Evolutionary conservation across 2,797 vertebrate species (phyloP), one percentile per base, ranked within the genome.

Genomic region (Geotrypetes seraphini): DNA sequence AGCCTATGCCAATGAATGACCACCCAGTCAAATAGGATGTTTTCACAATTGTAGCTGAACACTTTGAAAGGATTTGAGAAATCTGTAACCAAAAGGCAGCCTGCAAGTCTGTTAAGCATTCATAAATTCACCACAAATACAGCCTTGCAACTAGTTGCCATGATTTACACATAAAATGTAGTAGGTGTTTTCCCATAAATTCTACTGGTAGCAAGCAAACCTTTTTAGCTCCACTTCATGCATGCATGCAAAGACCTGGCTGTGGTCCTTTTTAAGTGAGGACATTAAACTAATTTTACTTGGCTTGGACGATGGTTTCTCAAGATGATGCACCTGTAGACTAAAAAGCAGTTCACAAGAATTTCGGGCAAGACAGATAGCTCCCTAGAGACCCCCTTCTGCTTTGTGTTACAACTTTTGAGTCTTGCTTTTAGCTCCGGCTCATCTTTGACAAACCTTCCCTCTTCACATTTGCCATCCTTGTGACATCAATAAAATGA

Each of bases 251-350:
- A 78, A 76, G 74, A 59, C 89, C 88, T 96, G 91, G 89, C 69
- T 70, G 41, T 23, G 65, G 72, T 69, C 58, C 49, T 69, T 89
- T 86, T 85, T 84, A 90, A 92, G 81, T 87, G 78, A 79, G 86
- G 90, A 89, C 84, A 88, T 91, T 83, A 84, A 86, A 84, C 83
- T 91, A 82, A 92, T 90, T 95, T 87, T 69, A 69, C 64, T 84
- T 69, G 91, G 91, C 96, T 94, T 92, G 89, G 89, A 76, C 81
- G 71, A 90, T 93, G 86, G 77, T 60, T 94, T 96, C 89, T 94
- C 91, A 92, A 90, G 88, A 92, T 88, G 88, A 92, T 88, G 84
- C 90, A 96, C 91, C 91, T 96, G 91, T n/a, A 96, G 93, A 87
- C 89, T 90, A 84, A 91, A 92, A 85, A 76, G 59, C 82, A 85